Evolutionary conservation across 2,797 vertebrate species (phyloP).

Genomic region (Morelia viridis): DNA sequence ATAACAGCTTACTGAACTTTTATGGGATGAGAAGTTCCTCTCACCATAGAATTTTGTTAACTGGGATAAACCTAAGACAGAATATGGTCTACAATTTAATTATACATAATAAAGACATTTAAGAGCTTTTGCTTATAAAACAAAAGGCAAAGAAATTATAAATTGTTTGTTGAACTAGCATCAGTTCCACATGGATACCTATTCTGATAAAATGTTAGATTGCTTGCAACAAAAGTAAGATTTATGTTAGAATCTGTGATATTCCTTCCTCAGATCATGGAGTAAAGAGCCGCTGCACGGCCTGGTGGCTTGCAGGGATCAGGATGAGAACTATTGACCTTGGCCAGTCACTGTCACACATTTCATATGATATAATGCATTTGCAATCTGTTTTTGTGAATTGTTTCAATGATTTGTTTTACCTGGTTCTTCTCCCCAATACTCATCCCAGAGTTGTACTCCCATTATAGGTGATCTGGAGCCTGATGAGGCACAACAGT

Average conservation of each 20-base stretch:
- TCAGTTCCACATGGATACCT: background rate
- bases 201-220: background rate
- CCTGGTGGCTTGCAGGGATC: background rate
- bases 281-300: background rate
- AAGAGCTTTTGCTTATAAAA: background rate
- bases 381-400: fast-evolving
- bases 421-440: fast-evolving
- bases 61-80: background rate
- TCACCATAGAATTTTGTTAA: fast-evolving
- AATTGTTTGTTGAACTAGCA: background rate
- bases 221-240: slow-evolving; percentile 13
- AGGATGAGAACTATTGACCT: background rate
- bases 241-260: background rate
- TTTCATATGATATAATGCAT: fast-evolving
- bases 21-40: background rate
- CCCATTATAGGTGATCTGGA: background rate
- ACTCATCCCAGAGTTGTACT: background rate
- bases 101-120: background rate
- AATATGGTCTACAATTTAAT: fast-evolving
- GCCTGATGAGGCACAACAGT: background rate
- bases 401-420: background rate
- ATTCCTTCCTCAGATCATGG: background rate
- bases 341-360: background rate
- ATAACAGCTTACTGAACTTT: background rate
- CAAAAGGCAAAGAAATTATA: background rate